A percentile compares a stretch with the other conserved stretches of the same genome.
These are phyloP conservation scores for Thalassoma bifasciatum DNA, from an alignment of 2,113 vertebrate genomes.

Conservation along the genomic window DNA sequence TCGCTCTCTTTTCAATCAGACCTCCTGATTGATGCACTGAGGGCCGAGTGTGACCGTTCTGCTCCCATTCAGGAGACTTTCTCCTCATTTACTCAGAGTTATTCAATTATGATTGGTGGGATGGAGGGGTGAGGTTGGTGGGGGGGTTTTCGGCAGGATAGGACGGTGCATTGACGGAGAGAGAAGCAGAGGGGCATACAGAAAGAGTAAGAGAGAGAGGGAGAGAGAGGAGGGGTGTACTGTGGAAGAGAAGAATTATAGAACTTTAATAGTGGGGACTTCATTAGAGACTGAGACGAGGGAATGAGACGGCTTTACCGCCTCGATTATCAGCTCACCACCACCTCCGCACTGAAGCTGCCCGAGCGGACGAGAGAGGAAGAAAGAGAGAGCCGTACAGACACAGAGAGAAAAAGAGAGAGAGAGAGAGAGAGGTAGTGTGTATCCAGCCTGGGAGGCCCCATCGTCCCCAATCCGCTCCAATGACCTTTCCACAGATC, in stretches of 20 bases:
- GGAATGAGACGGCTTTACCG: slow-evolving; percentile 75
- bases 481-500: slow-evolving; percentile 77
- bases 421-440: slow-evolving; percentile 20
- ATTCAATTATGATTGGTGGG: slow-evolving; percentile 79
- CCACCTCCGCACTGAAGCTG: slow-evolving; percentile 58
- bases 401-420: slow-evolving; percentile 12
- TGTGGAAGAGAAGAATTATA: slow-evolving; percentile 72
- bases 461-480: slow-evolving; percentile 61
- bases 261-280: slow-evolving; percentile 76
- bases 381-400: background rate
- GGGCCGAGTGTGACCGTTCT: slow-evolving; percentile 73
- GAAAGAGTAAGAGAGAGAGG: background rate
- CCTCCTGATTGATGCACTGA: slow-evolving; percentile 74
- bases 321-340: slow-evolving; percentile 73
- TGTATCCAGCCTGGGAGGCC: slow-evolving; percentile 69
- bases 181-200: slow-evolving; percentile 14
- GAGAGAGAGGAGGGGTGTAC: background rate
- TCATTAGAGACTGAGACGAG: slow-evolving; percentile 78
- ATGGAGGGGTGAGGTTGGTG: slow-evolving; percentile 34
- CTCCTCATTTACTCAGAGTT: slow-evolving; percentile 75
- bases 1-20: slow-evolving; percentile 70
- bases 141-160: slow-evolving; percentile 6
- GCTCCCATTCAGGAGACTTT: slow-evolving; percentile 74
- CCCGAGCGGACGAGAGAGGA: slow-evolving; percentile 7
- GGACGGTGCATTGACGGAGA: slow-evolving; percentile 40